Conservation (phyloP, 2,888 invertebrate genomes). For the Microctonus aethiopoides region DNA sequence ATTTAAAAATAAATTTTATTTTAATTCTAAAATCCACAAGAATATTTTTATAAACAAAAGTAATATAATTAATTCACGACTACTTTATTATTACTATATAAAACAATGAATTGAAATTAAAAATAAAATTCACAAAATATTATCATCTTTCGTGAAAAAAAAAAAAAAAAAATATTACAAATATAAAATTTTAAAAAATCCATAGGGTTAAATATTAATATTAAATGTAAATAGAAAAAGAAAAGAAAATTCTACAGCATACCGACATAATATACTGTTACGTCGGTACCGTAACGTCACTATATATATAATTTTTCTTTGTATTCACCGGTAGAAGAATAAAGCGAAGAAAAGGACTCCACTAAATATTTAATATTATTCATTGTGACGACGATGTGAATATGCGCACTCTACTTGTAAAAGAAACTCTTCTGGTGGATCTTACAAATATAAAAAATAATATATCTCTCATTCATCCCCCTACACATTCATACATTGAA, state of each 20-base stretch:
- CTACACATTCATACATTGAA: not conserved
- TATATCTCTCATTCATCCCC: not conserved
- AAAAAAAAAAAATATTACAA: too few species aligned
- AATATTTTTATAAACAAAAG: too few species aligned
- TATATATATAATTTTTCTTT: not conserved
- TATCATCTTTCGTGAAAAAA: too few species aligned
- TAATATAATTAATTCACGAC: too few species aligned
- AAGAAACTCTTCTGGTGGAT: not conserved
- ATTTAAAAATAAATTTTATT: too few species aligned
- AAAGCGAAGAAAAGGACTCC: constrained; percentile 9
- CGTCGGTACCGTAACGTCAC: too few species aligned
- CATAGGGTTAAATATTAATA: not conserved
- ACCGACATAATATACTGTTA: not conserved
- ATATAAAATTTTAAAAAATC: not conserved
- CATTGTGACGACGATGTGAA: constrained; percentile 20
- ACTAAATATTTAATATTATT: constrained; percentile 34
- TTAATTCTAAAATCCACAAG: too few species aligned
- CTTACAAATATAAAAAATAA: constrained; percentile 18
- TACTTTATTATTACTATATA: too few species aligned
- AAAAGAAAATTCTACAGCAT: not conserved
- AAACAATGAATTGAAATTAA: too few species aligned
- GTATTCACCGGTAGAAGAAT: not conserved
- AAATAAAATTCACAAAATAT: too few species aligned
- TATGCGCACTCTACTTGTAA: not conserved
- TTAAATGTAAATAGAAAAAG: too few species aligned